Base-by-base conservation (phyloP, 2,888 invertebrate species). In the Himalopsyche anomala region DNA sequence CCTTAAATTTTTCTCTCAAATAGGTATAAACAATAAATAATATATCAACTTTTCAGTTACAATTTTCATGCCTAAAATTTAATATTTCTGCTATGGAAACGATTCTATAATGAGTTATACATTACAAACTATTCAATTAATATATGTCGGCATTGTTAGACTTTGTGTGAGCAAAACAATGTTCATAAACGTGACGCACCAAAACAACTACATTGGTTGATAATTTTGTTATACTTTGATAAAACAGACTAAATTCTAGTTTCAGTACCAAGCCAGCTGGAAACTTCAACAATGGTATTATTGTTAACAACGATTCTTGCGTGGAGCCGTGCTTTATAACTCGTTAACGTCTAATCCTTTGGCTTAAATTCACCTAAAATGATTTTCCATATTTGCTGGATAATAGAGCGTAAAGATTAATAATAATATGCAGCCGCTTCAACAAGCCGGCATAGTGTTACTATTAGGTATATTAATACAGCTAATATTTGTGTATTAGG, bases 361-460 rank as follows among this genome's bases (percentile, higher is more conserved):
- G 38, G 15, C 6, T 6, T 5, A 15, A 36, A 74, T 74, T 19
- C 19, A 62, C 36, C 38, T 3, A 74, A 36, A 74, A 74, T 36
- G 74, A 74, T 74, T 74, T 74, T 38, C 19, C 36, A 74, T 38
- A 74, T 74, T 74, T 74, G 9, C 38, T 36, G 38, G 38, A 74
- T 74, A 74, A 74, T 51, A 51, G 51, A 51, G 28, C 74, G n/a
- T 28, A 9, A 2, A 62, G 19, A 62, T n/a, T 28, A 74, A 74
- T 74, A 62, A 62, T 19, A 19, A 28, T 6, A 62, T 51, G 51
- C 15, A 51, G 51, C 51, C 15, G 51, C 51, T 15, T 19, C 62
- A 62, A 19, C 11, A 6, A 12, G 15, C 62, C 19, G 15, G 9
- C 62, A 5, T 19, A 62, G 5, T 19, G n/a, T 19, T 9, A 19